Conservation (phyloP, 2,113 vertebrate species). For the Sander vitreus region DNA sequence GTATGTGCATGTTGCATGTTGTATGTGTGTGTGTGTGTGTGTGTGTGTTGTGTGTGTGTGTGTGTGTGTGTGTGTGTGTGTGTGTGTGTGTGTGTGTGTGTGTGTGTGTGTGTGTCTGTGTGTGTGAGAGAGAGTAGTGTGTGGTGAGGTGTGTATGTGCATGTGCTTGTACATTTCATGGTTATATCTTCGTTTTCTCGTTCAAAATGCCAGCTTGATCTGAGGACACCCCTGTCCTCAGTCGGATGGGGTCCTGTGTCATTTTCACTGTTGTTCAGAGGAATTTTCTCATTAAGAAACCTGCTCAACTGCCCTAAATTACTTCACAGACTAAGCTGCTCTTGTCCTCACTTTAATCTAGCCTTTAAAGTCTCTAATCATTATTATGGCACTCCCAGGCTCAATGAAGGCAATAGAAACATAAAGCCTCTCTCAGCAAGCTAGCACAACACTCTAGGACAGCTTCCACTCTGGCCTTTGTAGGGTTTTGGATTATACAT, state of each 20-base stretch:
- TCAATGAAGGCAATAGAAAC: slow-evolving; percentile 78
- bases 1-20: slow-evolving; percentile 33
- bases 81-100: slow-evolving; percentile 31
- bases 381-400: slow-evolving; percentile 76
- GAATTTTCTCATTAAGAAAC: slow-evolving; percentile 79
- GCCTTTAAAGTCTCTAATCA: slow-evolving; percentile 80
- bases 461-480: slow-evolving; percentile 70
- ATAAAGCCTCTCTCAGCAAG: slow-evolving; percentile 77
- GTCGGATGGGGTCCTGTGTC: slow-evolving; percentile 48
- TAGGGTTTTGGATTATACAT: slow-evolving; percentile 78
- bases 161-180: slow-evolving; percentile 40
- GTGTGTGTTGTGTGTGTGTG: slow-evolving; percentile 9
- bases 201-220: slow-evolving; percentile 58
- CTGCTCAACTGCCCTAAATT: slow-evolving; percentile 72
- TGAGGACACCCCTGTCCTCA: slow-evolving; percentile 24
- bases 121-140: not conserved
- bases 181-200: slow-evolving; percentile 38
- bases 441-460: slow-evolving; percentile 77
- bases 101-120: slow-evolving; percentile 35
- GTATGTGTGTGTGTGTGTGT: slow-evolving; percentile 37
- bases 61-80: slow-evolving; percentile 3
- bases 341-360: slow-evolving; percentile 77
- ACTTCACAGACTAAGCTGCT: slow-evolving; percentile 77
- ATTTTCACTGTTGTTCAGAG: slow-evolving; percentile 54
- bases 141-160: slow-evolving; percentile 25